These are phyloP conservation scores for Antigone vipio DNA, from an alignment of 2,113 vertebrate genomes.

Conservation along the genomic window DNA sequence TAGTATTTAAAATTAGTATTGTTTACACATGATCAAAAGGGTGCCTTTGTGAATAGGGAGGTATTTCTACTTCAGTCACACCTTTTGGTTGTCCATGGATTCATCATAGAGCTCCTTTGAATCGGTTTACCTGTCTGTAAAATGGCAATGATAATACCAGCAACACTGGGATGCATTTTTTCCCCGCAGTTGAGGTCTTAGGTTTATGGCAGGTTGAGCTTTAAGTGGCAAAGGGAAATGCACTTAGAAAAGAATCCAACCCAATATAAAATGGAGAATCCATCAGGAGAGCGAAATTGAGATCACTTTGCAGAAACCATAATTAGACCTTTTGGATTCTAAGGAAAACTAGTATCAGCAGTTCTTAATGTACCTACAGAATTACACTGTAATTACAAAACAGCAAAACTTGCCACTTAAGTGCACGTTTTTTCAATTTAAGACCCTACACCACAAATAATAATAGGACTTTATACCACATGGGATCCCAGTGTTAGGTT, in stretches of 20 bases:
- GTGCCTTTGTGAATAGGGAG: background rate
- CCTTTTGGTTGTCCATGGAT: background rate
- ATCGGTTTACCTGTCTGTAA: background rate
- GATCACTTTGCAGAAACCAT: background rate
- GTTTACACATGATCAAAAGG: background rate
- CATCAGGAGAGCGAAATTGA: background rate
- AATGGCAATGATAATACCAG: background rate
- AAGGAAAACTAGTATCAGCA: background rate
- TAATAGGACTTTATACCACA: background rate
- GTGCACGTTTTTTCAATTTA: background rate
- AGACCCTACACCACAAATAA: background rate
- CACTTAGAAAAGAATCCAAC: background rate
- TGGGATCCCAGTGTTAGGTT: background rate
- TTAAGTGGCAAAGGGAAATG: background rate
- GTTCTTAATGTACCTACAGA: background rate
- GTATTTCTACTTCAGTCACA: background rate
- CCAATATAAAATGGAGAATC: background rate
- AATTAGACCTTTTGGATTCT: background rate
- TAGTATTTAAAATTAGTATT: background rate
- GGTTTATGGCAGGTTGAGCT: background rate
- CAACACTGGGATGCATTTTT: background rate
- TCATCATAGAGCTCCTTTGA: background rate
- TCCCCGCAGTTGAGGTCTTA: background rate
- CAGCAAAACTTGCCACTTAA: background rate
- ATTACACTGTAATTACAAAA: background rate